Conservation (phyloP, 2,113 vertebrate species). For the Rhinolophus ferrumequinum region DNA sequence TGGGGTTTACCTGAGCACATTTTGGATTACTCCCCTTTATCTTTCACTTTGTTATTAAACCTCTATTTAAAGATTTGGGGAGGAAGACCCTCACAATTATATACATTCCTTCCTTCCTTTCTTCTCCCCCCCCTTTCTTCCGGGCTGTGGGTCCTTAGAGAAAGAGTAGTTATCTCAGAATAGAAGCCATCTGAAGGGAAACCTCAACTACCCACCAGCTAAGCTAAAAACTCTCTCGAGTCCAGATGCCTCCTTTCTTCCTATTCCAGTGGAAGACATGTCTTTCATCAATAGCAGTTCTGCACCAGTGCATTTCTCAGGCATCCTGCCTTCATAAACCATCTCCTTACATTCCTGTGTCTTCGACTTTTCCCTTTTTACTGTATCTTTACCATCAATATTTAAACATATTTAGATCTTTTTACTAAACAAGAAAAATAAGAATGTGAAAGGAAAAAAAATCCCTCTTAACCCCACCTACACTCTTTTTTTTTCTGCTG, state of each 20-base stretch:
- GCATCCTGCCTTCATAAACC: neutral
- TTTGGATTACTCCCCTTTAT: neutral
- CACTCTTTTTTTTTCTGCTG: too few relatives aligned
- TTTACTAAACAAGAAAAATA: neutral
- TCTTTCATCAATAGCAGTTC: neutral
- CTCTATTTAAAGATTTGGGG: neutral
- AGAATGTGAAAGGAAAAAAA: neutral
- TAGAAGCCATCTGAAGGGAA: neutral
- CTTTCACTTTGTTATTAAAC: neutral
- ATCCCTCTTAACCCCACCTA: neutral
- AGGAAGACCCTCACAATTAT: neutral
- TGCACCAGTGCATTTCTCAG: neutral
- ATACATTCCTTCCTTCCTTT: neutral
- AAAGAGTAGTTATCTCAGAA: neutral
- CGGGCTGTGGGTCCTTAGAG: neutral
- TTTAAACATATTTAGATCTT: neutral
- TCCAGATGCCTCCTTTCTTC: neutral
- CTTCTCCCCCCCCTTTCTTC: neutral
- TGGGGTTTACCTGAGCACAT: neutral
- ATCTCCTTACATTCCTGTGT: neutral
- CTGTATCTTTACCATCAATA: neutral
- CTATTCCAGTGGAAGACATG: neutral
- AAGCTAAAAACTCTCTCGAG: neutral
- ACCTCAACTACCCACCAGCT: neutral
- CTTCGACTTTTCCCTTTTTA: neutral